Percentiles rank a stretch among this genome's conserved stretches.
Conservation (phyloP, 1,140 invertebrate genomes). For the Drosophila takahashii region DNA sequence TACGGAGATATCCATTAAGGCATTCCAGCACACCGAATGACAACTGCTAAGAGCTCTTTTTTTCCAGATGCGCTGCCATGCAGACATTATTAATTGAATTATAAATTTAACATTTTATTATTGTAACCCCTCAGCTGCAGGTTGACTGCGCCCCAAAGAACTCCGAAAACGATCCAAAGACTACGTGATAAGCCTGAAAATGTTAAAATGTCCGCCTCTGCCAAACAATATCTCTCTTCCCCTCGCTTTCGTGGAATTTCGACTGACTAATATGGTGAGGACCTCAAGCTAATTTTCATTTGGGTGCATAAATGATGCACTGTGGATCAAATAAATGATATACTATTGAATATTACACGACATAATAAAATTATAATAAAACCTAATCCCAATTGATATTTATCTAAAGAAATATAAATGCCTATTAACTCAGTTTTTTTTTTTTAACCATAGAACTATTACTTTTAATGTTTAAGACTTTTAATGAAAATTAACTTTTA, state of each 20-base stretch:
- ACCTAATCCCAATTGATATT: too few relatives aligned
- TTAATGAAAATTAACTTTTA: too few relatives aligned
- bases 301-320: conserved; percentile 30
- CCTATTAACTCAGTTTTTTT: too few relatives aligned
- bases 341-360: not conserved
- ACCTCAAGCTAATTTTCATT: conserved; percentile 73
- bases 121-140: conserved; percentile 38
- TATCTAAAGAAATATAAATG: too few relatives aligned
- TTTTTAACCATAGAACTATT: too few relatives aligned
- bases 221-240: not conserved
- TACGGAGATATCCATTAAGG: conserved; percentile 11
- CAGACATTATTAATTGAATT: conserved; percentile 84
- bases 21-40: conserved; percentile 41
- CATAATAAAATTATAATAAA: too few relatives aligned
- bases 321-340: not conserved
- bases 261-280: conserved; percentile 60
- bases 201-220: conserved; percentile 22
- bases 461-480: too few relatives aligned
- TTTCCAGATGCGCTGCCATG: conserved; percentile 24
- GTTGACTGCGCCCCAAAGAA: conserved; percentile 15
- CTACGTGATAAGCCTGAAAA: conserved; percentile 70
- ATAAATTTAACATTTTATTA: conserved; percentile 84
- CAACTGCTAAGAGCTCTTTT: conserved; percentile 12
- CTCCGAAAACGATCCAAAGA: not conserved
- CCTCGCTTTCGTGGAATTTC: conserved; percentile 59